These are phyloP conservation scores for Helicolenus hilgendorfi DNA, from an alignment of 2,797 vertebrate species.

Conservation along the genomic window DNA sequence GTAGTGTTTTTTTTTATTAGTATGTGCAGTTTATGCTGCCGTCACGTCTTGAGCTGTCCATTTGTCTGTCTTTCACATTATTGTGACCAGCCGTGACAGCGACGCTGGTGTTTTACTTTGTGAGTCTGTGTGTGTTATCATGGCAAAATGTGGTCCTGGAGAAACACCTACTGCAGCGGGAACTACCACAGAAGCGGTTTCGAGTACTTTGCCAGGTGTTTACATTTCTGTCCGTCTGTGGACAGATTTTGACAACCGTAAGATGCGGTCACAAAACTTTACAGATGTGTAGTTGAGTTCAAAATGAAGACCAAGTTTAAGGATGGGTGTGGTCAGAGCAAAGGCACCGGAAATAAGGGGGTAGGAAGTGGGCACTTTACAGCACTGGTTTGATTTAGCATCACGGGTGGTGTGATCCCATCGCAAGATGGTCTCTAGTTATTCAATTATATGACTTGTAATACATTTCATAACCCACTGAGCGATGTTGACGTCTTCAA, in stretches of 20 bases:
- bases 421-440: neutral
- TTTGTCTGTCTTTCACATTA: neutral
- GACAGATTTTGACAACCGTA: too few relatives aligned
- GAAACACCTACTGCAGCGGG: neutral
- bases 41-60: neutral
- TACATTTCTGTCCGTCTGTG: neutral
- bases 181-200: neutral
- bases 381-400: too few relatives aligned
- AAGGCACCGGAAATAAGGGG: neutral
- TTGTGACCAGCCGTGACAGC: neutral
- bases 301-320: neutral
- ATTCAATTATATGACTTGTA: neutral
- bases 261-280: neutral
- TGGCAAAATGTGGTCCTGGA: neutral
- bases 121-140: too few relatives aligned
- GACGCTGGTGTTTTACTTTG: neutral
- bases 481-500: too few relatives aligned
- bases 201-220: neutral
- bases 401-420: too few relatives aligned
- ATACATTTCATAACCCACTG: neutral
- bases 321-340: neutral
- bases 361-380: neutral
- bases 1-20: neutral
- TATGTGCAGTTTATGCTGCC: neutral
- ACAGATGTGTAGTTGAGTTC: neutral